Evolutionary conservation across 2,113 vertebrate species (phyloP), one percentile per base, ranked within the genome.

Genomic region (Chaetops frenatus): DNA sequence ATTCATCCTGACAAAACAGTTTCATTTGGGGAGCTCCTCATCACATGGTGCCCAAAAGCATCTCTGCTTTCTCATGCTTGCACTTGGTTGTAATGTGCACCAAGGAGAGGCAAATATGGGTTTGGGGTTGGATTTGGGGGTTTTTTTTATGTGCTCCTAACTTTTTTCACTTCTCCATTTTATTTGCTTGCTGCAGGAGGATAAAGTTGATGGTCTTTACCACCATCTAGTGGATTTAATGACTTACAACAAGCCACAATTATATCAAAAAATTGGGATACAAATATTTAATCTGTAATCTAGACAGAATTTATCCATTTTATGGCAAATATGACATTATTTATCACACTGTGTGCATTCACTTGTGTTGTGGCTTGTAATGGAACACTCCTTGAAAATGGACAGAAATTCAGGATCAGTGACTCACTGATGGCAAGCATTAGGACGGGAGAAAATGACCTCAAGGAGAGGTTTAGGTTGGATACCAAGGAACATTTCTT

Each of bases 161-260:
- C 91, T 90, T 90, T 78, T 79, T 44, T 16, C 21, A 9, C 27
- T 0, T 42, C 9, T 19, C 48, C 21, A 7, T 66, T 71, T 80
- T 36, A 14, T 36, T 57, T 54, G 15, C n/a, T 25, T 6, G 45
- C 56, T 19, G 33, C 15, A 7, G 77, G 14, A 95, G n/a, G n/a
- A 47, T 10, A 24, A 33, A 98, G 95, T 20, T 80, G 42, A 38
- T 98, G 98, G 96, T 97, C 97, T 98, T 96, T 98, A 98, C 69
- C 94, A 97, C 98, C 98, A 98, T 98, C 98, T 98, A 98, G 98
- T 98, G 98, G 98, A 47, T 73, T 66, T 76, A 22, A 12, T 42
- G 38, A 12, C 35, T 84, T 69, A 97, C 17, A 96, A 79, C 98
- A 98, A 88, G 54, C 29, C 66, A 74, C 78, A 62, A 4, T 6